Percentiles rank a stretch among this genome's conserved stretches.
phyloP scores from a whole-genome alignment of 2,797 vertebrate species.

The Sebastes umbrosus region DNA sequence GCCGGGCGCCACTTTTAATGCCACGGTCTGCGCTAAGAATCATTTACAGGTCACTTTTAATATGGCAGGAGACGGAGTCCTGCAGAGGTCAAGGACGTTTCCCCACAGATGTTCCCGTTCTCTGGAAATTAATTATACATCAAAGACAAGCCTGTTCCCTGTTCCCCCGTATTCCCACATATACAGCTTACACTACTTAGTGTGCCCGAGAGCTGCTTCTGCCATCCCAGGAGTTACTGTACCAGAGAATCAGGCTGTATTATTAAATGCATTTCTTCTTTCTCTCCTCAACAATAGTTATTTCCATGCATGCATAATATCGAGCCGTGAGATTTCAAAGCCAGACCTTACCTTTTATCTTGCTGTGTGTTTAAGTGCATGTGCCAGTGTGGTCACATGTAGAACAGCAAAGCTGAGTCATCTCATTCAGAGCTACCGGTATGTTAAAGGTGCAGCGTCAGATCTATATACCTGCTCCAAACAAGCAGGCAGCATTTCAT shows the following conservation, averaged over 20 bases:
- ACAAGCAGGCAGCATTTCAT: neutral
- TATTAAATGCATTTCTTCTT: constrained; percentile 7
- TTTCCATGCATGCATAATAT: constrained; percentile 21
- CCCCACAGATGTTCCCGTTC: constrained; percentile 34
- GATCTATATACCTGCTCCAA: neutral
- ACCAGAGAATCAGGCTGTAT: constrained; percentile 48
- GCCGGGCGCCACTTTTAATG: constrained; percentile 24
- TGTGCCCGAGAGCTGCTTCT: constrained; percentile 28
- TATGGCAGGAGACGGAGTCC: constrained; percentile 15
- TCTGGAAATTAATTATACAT: constrained; percentile 75
- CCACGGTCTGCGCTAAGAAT: constrained; percentile 1
- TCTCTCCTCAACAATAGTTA: constrained; percentile 3
- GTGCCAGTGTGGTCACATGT: constrained; percentile 9
- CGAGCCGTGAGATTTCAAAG: constrained; percentile 28
- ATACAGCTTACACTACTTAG: constrained; percentile 33
- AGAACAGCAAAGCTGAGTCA: constrained; percentile 7
- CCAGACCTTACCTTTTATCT: neutral
- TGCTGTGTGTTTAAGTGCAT: neutral
- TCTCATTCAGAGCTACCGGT: constrained; percentile 9
- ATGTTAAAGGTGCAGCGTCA: neutral
- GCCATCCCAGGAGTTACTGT: constrained; percentile 38
- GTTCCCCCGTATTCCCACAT: constrained; percentile 6
- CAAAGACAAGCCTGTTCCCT: constrained; percentile 59
- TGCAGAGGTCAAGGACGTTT: constrained; percentile 69
- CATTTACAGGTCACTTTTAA: constrained; percentile 63